Conservation (phyloP, 2,113 vertebrate species). For the Petrocephalus zakoni region DNA sequence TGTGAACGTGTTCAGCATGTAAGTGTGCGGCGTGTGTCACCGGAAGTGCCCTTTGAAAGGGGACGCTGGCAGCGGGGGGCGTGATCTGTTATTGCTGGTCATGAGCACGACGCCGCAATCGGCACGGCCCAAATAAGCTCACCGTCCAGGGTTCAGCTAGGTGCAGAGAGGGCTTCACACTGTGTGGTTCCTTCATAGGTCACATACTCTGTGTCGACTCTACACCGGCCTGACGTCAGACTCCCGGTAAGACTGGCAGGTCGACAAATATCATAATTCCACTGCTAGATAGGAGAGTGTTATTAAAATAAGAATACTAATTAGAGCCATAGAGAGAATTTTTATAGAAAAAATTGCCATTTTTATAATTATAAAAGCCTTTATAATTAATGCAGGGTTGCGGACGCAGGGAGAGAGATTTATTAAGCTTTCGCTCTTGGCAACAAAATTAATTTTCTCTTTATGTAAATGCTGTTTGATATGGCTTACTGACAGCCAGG, state of each 20-base stretch:
- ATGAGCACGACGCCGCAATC: background rate
- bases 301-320: background rate
- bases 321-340: background rate
- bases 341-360: background rate
- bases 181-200: background rate
- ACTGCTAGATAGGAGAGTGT: background rate
- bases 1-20: background rate
- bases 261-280: background rate
- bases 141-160: background rate
- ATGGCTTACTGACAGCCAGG: background rate
- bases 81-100: background rate
- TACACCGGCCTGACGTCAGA: background rate
- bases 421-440: slow-evolving; percentile 6
- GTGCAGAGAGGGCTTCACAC: background rate
- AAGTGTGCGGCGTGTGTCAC: background rate
- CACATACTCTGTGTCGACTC: background rate
- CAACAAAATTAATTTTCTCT: slow-evolving; percentile 1
- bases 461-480: slow-evolving; percentile 1
- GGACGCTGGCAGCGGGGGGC: background rate
- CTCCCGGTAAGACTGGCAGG: background rate
- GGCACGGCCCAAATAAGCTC: background rate
- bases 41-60: background rate
- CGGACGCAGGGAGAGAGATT: background rate
- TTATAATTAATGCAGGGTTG: background rate
- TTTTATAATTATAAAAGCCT: slow-evolving; percentile 6